These are phyloP conservation scores for Marisa cornuarietis DNA, from an alignment of 1,140 invertebrate species.

Conservation along the genomic window DNA sequence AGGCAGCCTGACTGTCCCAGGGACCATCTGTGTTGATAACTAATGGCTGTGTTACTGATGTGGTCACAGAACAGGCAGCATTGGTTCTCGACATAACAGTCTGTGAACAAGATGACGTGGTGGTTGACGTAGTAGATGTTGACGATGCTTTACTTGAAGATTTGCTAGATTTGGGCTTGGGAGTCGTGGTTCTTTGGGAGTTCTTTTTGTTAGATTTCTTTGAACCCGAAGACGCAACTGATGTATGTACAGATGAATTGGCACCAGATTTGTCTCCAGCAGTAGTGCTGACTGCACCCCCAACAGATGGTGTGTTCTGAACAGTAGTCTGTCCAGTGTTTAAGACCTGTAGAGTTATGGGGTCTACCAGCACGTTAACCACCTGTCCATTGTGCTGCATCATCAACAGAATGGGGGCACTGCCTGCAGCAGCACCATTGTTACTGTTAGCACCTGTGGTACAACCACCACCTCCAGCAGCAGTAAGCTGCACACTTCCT, in stretches of 20 bases:
- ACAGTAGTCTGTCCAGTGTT: conserved; percentile 30
- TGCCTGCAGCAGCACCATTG: conserved; percentile 18
- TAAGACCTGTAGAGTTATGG: conserved; percentile 53
- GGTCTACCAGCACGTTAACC: conserved; percentile 52
- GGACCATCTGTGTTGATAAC: conserved; percentile 15
- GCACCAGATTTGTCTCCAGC: too few relatives aligned
- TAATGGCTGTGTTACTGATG: not conserved
- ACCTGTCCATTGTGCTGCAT: conserved; percentile 52
- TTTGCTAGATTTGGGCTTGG: conserved; percentile 40
- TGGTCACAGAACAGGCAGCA: conserved; percentile 4
- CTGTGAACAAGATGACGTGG: not conserved
- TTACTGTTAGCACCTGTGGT: conserved; percentile 17
- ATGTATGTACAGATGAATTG: too few relatives aligned
- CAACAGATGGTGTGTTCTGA: not conserved
- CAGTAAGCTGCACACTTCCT: not conserved
- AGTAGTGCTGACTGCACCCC: too few relatives aligned
- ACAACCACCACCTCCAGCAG: not conserved
- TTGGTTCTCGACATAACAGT: not conserved
- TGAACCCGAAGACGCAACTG: not conserved
- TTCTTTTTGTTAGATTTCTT: conserved; percentile 34
- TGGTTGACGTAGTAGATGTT: not conserved
- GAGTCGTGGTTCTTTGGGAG: conserved; percentile 42
- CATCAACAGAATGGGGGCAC: conserved; percentile 44
- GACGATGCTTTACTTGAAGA: conserved; percentile 16
- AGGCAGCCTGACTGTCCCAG: conserved; percentile 1